Base-by-base conservation (phyloP, 2,113 vertebrate species). In the Ailurus styani region DNA sequence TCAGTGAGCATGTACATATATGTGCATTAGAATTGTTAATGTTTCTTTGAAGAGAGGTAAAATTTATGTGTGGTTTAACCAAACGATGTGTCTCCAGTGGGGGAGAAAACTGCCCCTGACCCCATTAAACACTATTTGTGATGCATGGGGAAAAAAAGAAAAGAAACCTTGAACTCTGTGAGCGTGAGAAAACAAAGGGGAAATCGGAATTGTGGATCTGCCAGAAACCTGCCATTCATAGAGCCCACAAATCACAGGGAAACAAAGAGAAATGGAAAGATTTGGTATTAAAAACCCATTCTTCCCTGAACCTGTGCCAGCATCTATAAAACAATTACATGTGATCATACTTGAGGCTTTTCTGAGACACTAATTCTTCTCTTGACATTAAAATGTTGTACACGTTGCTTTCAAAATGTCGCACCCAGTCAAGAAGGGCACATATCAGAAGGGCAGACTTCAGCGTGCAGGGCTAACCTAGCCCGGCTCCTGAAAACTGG, bases 201-300 rank as follows among this genome's bases (percentile, higher is more conserved):
- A 97, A 98, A 95, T 97, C 70, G 8, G 52, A 93, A 82, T 88
- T 88, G 92, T 29, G 95, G 87, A 77, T 97, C 90, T 97, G 96
- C 98, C 97, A 98, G 98, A 87, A 97, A 98, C 91, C 96, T 98
- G 97, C 98, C 97, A 96, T 93, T 97, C 97, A 97, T 7, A 15
- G 85, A 96, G 86, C 89, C 96, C 96, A 95, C 97, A 97, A 97
- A 96, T 98, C 98, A 96, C 96, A 83, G 92, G 90, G 96, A 98
- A 97, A 98, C 98, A 98, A 98, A 98, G 95, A 96, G 95, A 96
- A 98, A 97, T 97, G 94, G 97, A 97, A 97, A 97, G 96, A 98
- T 98, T 97, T 55, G 97, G 97, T 98, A 97, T 97, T 98, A 98
- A 98, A 97, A 98, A 96, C 93, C 97, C 97, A 96, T 97, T 98